Evolutionary conservation across 2,797 vertebrate species (phyloP).

Genomic region (Meda fulgida): DNA sequence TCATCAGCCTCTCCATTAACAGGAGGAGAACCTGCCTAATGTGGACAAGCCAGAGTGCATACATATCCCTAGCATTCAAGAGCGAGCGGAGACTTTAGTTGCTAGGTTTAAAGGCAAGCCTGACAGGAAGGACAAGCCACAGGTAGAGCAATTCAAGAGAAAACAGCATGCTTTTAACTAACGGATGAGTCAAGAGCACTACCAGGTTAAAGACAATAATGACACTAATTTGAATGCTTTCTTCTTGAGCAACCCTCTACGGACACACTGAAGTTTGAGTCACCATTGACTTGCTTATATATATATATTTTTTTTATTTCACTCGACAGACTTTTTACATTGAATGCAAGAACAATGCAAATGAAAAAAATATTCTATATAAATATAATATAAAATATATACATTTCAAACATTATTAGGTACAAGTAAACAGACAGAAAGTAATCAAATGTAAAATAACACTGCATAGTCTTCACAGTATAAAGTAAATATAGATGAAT

Average conservation of each 20-base stretch:
- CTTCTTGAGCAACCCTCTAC: neutral
- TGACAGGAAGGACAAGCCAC: constrained; percentile 66
- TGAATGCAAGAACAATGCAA: neutral
- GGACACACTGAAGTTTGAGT: neutral
- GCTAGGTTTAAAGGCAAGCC: constrained; percentile 74
- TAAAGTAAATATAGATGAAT: too few relatives aligned
- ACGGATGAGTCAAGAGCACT: neutral
- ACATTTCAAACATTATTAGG: neutral
- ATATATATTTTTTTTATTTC: neutral
- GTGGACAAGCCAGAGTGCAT: constrained; percentile 64
- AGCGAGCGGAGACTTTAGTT: constrained; percentile 74
- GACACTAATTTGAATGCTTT: neutral
- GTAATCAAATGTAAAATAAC: too few relatives aligned
- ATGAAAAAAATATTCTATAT: neutral
- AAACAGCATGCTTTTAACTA: neutral
- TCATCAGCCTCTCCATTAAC: constrained; percentile 59
- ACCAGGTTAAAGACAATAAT: neutral
- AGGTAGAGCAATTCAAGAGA: constrained; percentile 69
- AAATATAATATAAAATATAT: too few relatives aligned
- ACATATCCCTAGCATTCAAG: constrained; percentile 74
- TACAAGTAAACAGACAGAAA: too few relatives aligned
- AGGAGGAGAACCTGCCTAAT: constrained; percentile 66
- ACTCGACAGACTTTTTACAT: neutral
- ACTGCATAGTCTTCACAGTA: too few relatives aligned
- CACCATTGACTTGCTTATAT: neutral